A percentile compares a stretch with the other conserved stretches of the same genome.
phyloP scores from a whole-genome alignment of 2,888 invertebrate species.

The Melolontha melolontha region DNA sequence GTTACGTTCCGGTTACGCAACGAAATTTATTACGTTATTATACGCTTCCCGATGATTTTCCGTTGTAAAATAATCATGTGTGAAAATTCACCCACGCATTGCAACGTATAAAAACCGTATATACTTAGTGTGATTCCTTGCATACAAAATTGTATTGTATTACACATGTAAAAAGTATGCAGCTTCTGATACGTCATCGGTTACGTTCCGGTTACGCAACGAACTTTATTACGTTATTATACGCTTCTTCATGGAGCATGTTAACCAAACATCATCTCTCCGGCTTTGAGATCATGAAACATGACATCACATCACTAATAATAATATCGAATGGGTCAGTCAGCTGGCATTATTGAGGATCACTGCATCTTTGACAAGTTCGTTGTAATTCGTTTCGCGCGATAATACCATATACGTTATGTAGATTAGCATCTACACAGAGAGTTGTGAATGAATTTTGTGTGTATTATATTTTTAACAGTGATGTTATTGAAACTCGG shows the following conservation, averaged over 20 bases:
- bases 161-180: constrained; percentile 27
- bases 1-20: constrained; percentile 43
- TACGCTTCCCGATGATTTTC: not conserved
- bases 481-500: constrained; percentile 19
- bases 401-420: constrained; percentile 16
- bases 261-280: constrained; percentile 4
- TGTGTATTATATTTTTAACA: constrained; percentile 26
- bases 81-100: no score
- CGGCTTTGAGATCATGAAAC: constrained; percentile 22
- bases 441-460: constrained; percentile 20
- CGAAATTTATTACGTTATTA: constrained; percentile 19
- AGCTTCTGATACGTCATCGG: constrained; percentile 22
- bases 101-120: no score
- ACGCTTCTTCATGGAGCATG: constrained; percentile 4
- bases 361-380: constrained; percentile 38
- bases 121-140: constrained; percentile 5
- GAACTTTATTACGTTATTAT: constrained; percentile 20
- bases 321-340: constrained; percentile 45
- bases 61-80: no score
- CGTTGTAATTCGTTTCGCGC: constrained; percentile 17
- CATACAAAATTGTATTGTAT: constrained; percentile 1
- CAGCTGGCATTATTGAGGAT: constrained; percentile 46
- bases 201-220: constrained; percentile 42
- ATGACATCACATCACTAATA: constrained; percentile 49
- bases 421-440: constrained; percentile 23